A percentile compares a stretch with the other conserved stretches of the same genome.
Conservation (phyloP, 1,140 invertebrate species). For the Brachystomella parvula region DNA sequence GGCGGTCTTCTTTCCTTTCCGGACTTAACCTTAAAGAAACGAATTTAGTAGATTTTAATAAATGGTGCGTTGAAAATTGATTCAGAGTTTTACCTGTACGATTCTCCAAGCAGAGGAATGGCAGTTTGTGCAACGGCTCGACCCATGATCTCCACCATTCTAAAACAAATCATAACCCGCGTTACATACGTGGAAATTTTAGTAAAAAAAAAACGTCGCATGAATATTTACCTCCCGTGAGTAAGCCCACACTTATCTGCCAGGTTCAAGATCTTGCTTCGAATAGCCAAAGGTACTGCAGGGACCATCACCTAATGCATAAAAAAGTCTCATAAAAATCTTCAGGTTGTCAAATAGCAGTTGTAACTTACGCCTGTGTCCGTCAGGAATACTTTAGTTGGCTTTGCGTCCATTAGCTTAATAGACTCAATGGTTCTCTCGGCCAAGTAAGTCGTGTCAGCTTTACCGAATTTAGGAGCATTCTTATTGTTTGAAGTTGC, state of each 20-base stretch:
- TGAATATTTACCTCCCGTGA: conserved; percentile 13
- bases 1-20: conserved; percentile 27
- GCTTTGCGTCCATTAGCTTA: conserved; percentile 2
- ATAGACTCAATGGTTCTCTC: conserved; percentile 23
- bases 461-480: conserved; percentile 19
- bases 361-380: too few species aligned
- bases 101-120: conserved; percentile 28
- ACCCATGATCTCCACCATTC: conserved; percentile 30
- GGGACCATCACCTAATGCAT: conserved; percentile 27
- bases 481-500: not conserved
- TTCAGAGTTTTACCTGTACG: conserved; percentile 21
- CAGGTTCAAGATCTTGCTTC: conserved; percentile 25
- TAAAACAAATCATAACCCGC: not conserved
- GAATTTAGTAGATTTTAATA: not conserved
- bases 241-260: conserved; percentile 26
- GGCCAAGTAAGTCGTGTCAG: conserved; percentile 25
- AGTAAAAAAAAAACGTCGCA: not conserved
- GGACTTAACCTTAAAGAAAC: conserved; percentile 27
- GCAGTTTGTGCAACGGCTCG: conserved; percentile 21
- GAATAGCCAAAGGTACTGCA: conserved; percentile 11
- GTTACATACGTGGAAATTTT: not conserved
- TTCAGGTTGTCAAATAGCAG: too few species aligned
- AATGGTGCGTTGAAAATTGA: not conserved
- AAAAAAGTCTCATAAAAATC: too few species aligned
- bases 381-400: conserved; percentile 21